Percentiles rank a stretch among this genome's conserved stretches.
Conservation (phyloP, 2,113 vertebrate genomes). For the Podarcis muralis region DNA sequence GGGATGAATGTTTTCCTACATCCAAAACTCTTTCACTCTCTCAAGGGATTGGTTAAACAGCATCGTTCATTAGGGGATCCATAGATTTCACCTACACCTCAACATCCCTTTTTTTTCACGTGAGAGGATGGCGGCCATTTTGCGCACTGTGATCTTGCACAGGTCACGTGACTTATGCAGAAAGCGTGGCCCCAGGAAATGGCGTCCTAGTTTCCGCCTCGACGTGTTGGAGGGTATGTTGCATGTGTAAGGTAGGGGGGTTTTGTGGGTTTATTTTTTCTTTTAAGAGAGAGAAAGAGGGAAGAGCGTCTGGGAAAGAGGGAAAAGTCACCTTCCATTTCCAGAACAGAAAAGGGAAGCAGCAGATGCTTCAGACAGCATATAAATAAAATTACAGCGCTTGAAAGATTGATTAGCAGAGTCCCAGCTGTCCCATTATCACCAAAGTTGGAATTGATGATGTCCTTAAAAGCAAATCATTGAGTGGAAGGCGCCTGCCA, state of each 20-base stretch:
- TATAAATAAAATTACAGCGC: constrained; percentile 18
- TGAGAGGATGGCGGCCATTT: no score
- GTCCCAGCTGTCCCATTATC: background rate
- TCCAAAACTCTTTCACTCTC: background rate
- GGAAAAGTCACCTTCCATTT: background rate
- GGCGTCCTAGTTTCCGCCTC: no score
- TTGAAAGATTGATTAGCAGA: background rate
- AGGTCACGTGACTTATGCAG: no score
- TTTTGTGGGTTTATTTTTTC: background rate
- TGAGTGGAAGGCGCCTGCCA: background rate
- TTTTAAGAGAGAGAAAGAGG: background rate
- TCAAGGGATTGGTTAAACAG: background rate
- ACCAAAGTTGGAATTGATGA: background rate
- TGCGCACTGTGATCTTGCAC: no score
- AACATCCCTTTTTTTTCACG: no score
- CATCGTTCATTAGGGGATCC: background rate
- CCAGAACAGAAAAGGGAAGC: background rate
- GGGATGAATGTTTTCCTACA: background rate
- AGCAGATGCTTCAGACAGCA: background rate
- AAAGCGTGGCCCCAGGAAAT: no score
- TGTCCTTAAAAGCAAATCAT: constrained; percentile 18
- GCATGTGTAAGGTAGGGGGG: background rate
- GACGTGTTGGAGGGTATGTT: no score
- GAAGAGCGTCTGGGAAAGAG: no score
- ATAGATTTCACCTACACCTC: background rate